Conservation (phyloP, 2,888 invertebrate genomes). For the Sthenelais limicola region DNA sequence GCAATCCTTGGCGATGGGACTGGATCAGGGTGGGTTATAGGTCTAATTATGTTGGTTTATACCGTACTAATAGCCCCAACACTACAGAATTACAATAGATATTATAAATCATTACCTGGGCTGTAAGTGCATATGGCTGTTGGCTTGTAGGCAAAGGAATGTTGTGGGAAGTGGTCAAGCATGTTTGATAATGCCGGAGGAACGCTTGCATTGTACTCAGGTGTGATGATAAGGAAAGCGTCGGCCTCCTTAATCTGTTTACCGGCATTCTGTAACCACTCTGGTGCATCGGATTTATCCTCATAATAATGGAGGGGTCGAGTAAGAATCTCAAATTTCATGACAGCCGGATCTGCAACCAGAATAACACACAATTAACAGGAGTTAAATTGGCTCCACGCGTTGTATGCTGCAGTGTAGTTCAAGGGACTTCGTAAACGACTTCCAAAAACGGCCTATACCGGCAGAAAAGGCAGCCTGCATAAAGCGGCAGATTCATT, state of each 20-base stretch:
- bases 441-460: too few species aligned
- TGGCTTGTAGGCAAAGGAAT: constrained; percentile 67
- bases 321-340: constrained; percentile 63
- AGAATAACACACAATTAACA: too few species aligned
- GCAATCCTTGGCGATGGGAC: too few species aligned
- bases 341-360: constrained; percentile 69
- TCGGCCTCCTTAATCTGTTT: constrained; percentile 65
- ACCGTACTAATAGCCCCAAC: too few species aligned
- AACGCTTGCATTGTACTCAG: constrained; percentile 71
- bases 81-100: too few species aligned
- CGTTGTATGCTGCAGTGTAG: too few species aligned
- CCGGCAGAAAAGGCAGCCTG: too few species aligned
- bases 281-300: constrained; percentile 53
- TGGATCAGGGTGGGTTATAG: too few species aligned
- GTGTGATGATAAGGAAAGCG: constrained; percentile 72
- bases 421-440: too few species aligned
- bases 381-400: too few species aligned
- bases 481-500: too few species aligned
- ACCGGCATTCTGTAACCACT: constrained; percentile 51
- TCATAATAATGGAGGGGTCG: constrained; percentile 57
- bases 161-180: constrained; percentile 72
- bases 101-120: constrained; percentile 56
- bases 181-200: constrained; percentile 73
- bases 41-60: too few species aligned
- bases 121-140: constrained; percentile 65